Percentiles rank a stretch among this genome's conserved stretches.
Conservation (phyloP, 2,888 invertebrate species). For the Deilephila elpenor region DNA sequence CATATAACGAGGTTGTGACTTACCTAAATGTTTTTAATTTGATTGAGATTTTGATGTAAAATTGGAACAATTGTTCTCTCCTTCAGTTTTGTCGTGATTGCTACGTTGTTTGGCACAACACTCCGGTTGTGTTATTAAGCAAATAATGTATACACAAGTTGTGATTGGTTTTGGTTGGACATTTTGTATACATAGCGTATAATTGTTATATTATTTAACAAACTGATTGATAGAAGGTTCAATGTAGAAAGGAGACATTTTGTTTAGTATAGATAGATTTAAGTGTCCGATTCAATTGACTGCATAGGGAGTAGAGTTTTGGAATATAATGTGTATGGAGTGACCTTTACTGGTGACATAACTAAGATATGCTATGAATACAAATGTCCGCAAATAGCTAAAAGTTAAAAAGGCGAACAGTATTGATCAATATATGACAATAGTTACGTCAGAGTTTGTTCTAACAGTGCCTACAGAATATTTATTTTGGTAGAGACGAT, state of each 20-base stretch:
- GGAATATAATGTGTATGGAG: too few species aligned
- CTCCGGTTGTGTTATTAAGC: constrained; percentile 67
- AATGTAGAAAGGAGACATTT: not conserved
- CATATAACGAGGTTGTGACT: not conserved
- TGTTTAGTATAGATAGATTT: not conserved
- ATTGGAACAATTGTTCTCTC: not conserved
- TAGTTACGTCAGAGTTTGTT: constrained; percentile 25
- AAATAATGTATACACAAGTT: constrained; percentile 57
- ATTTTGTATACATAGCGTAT: not conserved
- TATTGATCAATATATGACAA: constrained; percentile 26
- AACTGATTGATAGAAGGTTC: too few species aligned
- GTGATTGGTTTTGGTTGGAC: constrained; percentile 38
- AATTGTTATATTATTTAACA: not conserved
- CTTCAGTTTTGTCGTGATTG: constrained; percentile 40
- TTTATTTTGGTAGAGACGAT: constrained; percentile 15
- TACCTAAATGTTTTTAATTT: not conserved
- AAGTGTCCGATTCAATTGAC: too few species aligned
- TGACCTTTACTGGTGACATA: not conserved
- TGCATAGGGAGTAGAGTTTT: too few species aligned
- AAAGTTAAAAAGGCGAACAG: not conserved
- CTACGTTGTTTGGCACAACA: constrained; percentile 53
- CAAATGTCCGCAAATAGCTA: not conserved
- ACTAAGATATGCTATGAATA: not conserved
- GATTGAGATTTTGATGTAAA: not conserved
- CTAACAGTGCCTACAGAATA: constrained; percentile 29